Base-by-base conservation (phyloP, 2,888 invertebrate genomes). In the Luffia ferchaultella region DNA sequence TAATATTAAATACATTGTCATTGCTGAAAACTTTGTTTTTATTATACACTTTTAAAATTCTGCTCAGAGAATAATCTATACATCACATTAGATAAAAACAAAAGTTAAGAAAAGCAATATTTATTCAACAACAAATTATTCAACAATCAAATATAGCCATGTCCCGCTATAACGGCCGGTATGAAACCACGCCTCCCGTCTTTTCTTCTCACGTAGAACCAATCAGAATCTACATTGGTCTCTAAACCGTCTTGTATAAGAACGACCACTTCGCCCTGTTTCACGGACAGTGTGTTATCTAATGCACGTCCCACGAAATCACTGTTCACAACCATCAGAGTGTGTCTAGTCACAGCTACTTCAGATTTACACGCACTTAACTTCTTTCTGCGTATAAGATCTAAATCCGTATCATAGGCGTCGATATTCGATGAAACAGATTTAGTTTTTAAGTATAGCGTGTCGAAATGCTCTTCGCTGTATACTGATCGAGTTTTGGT, bases 171-270 rank as follows among this genome's bases (percentile, higher is more conserved):
- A 46, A 85, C 88, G 7, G 93, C 90, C 0, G 93, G 93, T 59
- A 93, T 93, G 60, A 90, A 92, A 43, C 93, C 93, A 62, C 90
- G 89, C 54, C 74, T 80, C 0, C 92, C 92, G 58, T 90, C 89
- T 54, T 87, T 86, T 57, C 89, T 89, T 63, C 85, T 84, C 43
- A 93, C 89, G 73, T 90, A 92, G 70, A 93, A 93, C 93, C 93
- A 93, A 52, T 92, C 91, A 1, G 86, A 83, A 54, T 86, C 85
- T 42, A 87, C 86, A 59, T 86, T 86, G n/a, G 71, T 65, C 52
- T 77, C 76, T 12, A 60, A 60, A 5, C 62, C 67, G n/a, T 73
- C 72, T 64, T 84, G 70, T 47, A 92, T 77, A 55, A 93, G 73
- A 42, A 88, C 88, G 0, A 93, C 93, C 3, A 93, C 92, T 60